Evolutionary conservation across 1,140 invertebrate genomes (phyloP).

Genomic region (Bombus consobrinus): DNA sequence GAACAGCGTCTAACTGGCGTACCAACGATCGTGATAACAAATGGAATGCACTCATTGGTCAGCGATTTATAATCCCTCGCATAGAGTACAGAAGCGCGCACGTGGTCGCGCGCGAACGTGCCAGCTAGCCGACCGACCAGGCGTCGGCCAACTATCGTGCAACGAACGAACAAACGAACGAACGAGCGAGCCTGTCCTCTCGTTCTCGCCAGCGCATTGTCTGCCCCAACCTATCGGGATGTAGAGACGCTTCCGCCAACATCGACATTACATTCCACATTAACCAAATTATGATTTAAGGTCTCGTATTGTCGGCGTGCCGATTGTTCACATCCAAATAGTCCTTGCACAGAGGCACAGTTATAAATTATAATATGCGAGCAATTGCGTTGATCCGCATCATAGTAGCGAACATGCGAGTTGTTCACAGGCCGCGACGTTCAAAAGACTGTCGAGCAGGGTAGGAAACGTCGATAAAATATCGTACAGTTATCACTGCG

Average conservation of each 20-base stretch:
- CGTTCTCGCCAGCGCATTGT: constrained; percentile 39
- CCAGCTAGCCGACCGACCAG: constrained; percentile 76
- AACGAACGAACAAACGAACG: constrained; percentile 9
- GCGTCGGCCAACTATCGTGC: constrained; percentile 66
- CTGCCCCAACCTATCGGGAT: constrained; percentile 22
- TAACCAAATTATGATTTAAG: constrained; percentile 83
- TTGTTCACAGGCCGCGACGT: neutral
- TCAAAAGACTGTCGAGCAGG: too few relatives aligned
- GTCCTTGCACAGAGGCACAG: constrained; percentile 72
- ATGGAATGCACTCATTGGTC: constrained; percentile 80
- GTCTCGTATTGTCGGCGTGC: constrained; percentile 78
- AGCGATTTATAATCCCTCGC: constrained; percentile 79
- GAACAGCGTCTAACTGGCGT: constrained; percentile 68
- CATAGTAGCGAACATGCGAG: neutral
- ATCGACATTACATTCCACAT: constrained; percentile 82
- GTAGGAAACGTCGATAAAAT: too few relatives aligned
- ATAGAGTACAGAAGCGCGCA: constrained; percentile 45
- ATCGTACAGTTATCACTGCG: too few relatives aligned
- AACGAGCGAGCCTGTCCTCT: constrained; percentile 6
- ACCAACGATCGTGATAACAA: constrained; percentile 72
- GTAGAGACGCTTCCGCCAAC: constrained; percentile 73
- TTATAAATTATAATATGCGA: constrained; percentile 79
- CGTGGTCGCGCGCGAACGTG: constrained; percentile 66
- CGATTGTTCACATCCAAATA: constrained; percentile 81
- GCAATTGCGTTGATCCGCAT: constrained; percentile 55